A percentile compares a stretch with the other conserved stretches of the same genome.
These are phyloP conservation scores for Trissolcus basalis DNA, from an alignment of 1,140 invertebrate genomes.

Conservation along the genomic window DNA sequence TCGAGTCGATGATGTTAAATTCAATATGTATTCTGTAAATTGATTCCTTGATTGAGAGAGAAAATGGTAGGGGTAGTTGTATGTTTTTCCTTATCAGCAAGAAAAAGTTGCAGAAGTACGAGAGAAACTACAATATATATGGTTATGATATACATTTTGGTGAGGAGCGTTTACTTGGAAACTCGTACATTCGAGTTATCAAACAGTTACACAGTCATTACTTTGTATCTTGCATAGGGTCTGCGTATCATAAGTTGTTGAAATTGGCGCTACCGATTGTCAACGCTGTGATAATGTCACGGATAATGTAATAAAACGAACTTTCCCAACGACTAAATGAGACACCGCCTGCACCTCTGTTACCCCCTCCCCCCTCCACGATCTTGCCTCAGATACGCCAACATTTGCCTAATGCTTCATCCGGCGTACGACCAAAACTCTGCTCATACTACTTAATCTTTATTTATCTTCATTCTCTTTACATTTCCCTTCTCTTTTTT, in stretches of 20 bases:
- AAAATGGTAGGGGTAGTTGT: too few relatives aligned
- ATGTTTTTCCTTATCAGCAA: too few relatives aligned
- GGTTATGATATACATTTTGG: slow-evolving; percentile 10
- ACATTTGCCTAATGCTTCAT: slow-evolving; percentile 38
- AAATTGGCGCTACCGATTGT: slow-evolving; percentile 36
- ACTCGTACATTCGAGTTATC: slow-evolving; percentile 34
- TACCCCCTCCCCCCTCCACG: slow-evolving; percentile 20
- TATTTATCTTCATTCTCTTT: too few relatives aligned
- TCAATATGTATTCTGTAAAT: too few relatives aligned
- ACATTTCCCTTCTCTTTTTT: too few relatives aligned
- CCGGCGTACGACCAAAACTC: slow-evolving; percentile 23
- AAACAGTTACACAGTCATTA: slow-evolving; percentile 30
- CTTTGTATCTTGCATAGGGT: slow-evolving; percentile 26
- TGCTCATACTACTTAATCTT: slow-evolving; percentile 22
- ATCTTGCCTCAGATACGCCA: slow-evolving; percentile 20
- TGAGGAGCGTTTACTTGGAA: slow-evolving; percentile 13
- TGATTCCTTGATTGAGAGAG: too few relatives aligned
- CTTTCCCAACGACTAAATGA: slow-evolving; percentile 25
- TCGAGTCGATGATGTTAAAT: too few relatives aligned
- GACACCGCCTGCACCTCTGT: slow-evolving; percentile 20
- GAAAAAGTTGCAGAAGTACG: not conserved
- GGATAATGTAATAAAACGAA: slow-evolving; percentile 46
- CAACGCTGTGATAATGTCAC: slow-evolving; percentile 53
- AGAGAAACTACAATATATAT: slow-evolving; percentile 21
- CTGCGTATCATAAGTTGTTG: slow-evolving; percentile 32